Evolutionary conservation across 2,113 vertebrate species (phyloP).

Genomic region (Indicator indicator): DNA sequence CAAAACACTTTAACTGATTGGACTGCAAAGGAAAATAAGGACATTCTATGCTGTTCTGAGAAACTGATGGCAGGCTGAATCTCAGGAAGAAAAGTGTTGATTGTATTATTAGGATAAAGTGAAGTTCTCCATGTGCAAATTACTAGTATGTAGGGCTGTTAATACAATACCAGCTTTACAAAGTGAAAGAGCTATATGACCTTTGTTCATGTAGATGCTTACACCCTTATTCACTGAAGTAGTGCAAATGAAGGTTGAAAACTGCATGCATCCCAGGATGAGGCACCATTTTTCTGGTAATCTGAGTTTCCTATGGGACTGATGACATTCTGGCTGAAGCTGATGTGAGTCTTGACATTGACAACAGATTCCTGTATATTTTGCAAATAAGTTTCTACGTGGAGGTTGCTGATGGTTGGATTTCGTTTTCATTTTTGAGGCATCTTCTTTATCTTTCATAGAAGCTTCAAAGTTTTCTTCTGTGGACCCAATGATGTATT

Average conservation of each 20-base stretch:
- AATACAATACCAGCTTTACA: background rate
- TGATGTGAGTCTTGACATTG: background rate
- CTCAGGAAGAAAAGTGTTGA: background rate
- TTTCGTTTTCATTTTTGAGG: background rate
- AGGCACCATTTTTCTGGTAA: background rate
- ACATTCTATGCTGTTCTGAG: background rate
- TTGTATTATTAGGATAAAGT: background rate
- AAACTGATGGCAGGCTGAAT: background rate
- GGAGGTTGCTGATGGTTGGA: background rate
- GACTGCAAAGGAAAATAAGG: conserved; percentile 1
- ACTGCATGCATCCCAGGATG: background rate
- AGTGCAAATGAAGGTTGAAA: conserved; percentile 1
- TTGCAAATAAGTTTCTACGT: background rate
- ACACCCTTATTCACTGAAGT: background rate
- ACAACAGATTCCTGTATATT: background rate
- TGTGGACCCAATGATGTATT: background rate
- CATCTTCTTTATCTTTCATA: background rate
- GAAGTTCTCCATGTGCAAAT: background rate
- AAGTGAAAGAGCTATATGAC: background rate
- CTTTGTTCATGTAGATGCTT: background rate
- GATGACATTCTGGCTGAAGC: background rate
- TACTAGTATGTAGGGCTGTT: background rate
- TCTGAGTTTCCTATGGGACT: background rate
- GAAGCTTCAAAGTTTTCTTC: background rate
- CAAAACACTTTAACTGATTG: conserved; percentile 41